Evolutionary conservation across 2,888 invertebrate species (phyloP).

Genomic region (Drosophila formosana): DNA sequence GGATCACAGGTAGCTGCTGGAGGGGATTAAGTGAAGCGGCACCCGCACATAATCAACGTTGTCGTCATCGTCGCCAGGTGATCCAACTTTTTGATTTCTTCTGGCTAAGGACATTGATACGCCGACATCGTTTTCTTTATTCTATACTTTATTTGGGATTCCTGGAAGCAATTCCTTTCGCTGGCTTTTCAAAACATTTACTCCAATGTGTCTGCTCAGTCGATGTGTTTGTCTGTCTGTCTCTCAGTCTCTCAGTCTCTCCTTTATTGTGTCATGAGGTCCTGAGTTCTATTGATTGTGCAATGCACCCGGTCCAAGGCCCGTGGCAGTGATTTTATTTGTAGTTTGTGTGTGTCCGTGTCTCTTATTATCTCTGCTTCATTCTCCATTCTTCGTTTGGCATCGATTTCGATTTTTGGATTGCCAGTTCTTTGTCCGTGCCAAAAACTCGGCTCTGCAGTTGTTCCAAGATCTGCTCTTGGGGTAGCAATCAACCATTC

Average conservation of each 20-base stretch:
- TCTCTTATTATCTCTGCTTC: neutral
- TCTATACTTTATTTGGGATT: constrained; percentile 45
- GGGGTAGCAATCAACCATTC: constrained; percentile 73
- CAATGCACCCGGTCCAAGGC: constrained; percentile 78
- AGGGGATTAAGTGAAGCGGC: constrained; percentile 38
- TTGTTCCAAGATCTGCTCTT: constrained; percentile 47
- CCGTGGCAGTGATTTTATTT: constrained; percentile 83
- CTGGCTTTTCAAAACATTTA: constrained; percentile 84
- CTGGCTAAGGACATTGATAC: constrained; percentile 81
- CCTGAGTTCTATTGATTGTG: constrained; percentile 71
- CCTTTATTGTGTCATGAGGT: constrained; percentile 71
- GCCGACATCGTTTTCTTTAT: constrained; percentile 41
- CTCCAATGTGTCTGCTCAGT: constrained; percentile 69
- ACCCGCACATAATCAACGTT: constrained; percentile 70
- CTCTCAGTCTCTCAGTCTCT: constrained; percentile 20
- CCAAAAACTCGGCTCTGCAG: constrained; percentile 60
- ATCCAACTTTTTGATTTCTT: constrained; percentile 83
- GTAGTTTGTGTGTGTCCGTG: constrained; percentile 17
- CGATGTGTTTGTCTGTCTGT: constrained; percentile 20
- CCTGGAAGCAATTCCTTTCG: constrained; percentile 83
- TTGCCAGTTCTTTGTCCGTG: constrained; percentile 69
- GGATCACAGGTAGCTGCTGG: constrained; percentile 71
- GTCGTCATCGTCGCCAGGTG: constrained; percentile 71
- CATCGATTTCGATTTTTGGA: constrained; percentile 73
- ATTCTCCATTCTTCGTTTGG: constrained; percentile 32